Base-by-base conservation (phyloP, 2,113 vertebrate species). In the Lonchura striata region DNA sequence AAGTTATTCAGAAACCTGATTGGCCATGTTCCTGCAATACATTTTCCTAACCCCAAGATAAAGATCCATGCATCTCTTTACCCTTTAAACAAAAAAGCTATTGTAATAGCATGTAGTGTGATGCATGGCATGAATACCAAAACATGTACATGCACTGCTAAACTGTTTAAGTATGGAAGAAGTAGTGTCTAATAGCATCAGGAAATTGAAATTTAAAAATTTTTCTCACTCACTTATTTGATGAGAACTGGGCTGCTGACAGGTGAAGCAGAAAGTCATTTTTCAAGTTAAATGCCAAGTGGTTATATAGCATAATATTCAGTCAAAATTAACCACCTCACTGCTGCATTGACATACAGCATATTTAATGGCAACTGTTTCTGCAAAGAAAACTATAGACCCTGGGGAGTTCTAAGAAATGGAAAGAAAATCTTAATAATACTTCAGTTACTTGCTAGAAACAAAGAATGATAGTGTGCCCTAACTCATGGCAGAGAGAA, bases 201-300 rank as follows among this genome's bases (percentile, higher is more conserved):
- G 98, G 98, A 98, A 98, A 98, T 98, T 98, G 97, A 98, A 98
- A 98, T 99, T 98, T 98, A 98, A 98, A 98, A 98, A 97, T 98
- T 98, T 98, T 98, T 98, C 98, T 98, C 98, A 97, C 98, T 98
- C 98, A 97, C 98, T 98, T 98, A 98, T 98, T 98, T 98, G 98
- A 99, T 98, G 98, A 98, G 99, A 99, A 98, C 98, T 98, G 98
- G 98, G 96, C 97, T 97, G 98, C 98, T 99, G 98, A 98, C 98
- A 98, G 99, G 98, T 99, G 98, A 99, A 98, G 99, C 99, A 99
- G 98, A 99, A 99, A 99, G 98, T 98, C 98, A 99, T 99, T 99
- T 99, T 98, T 99, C 99, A 99, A 99, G 98, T 99, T 98, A 99
- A 99, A 99, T 99, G 99, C 99, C 99, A 99, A 98, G 98, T 98